Evolutionary conservation across 2,888 invertebrate species (phyloP), one percentile per base, ranked within the genome.

Genomic region (Copidosoma aretas): DNA sequence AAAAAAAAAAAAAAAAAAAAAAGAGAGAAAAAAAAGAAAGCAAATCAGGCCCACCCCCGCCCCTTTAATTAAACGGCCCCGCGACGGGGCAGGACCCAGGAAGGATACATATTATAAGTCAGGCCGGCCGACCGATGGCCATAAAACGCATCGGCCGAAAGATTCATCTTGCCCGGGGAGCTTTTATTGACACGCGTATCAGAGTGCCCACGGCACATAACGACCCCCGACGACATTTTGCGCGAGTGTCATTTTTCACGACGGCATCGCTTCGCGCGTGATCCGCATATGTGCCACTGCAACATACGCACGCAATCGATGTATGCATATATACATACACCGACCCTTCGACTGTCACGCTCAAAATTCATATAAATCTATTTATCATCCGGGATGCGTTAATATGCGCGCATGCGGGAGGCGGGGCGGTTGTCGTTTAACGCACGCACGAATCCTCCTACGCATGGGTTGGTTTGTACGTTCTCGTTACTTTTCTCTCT

Each of bases 321-420:
- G n/a, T n/a, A n/a, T n/a, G n/a, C n/a, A n/a, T n/a, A n/a, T n/a
- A n/a, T n/a, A n/a, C n/a, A n/a, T n/a, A n/a, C n/a, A n/a, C n/a
- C n/a, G n/a, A 32, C 32, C 32, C 32, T 32, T 32, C 65, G 41
- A 41, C 10, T 41, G 32, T 39, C 77, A 75, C 73, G 75, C 77
- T 74, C 73, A 74, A 76, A 79, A 80, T 78, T 79, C 78, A 77
- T 76, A 77, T 78, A 79, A 80, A 79, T 79, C 75, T 78, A 79
- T 79, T 78, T 77, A 77, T 78, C 79, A 78, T 67, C 75, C 64
- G 54, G 53, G 73, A 72, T 76, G 75, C 75, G n/a, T n/a, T n/a
- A n/a, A n/a, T n/a, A n/a, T n/a, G 73, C 76, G 62, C 46, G 46
- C 46, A 58, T 57, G 43, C n/a, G 17, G 75, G 73, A 68, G 72